Conservation (phyloP, 2,113 vertebrate genomes). For the Sakesphorus luctuosus region DNA sequence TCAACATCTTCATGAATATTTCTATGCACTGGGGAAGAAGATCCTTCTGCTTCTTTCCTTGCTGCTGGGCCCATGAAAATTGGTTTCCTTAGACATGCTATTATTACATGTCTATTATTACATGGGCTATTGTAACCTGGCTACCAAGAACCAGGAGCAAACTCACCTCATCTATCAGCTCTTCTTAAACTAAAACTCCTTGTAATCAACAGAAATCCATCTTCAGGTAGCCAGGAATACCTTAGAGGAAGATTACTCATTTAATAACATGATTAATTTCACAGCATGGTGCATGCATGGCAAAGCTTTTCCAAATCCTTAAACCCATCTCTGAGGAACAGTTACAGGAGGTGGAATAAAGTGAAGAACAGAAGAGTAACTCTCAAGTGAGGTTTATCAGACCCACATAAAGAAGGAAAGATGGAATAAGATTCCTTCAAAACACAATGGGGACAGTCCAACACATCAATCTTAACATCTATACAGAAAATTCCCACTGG, state of each 20-base stretch:
- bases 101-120: no score
- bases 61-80: background rate
- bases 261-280: background rate
- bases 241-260: background rate
- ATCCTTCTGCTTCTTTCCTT: background rate
- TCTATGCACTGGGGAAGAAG: background rate
- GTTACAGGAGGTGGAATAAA: background rate
- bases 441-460: background rate
- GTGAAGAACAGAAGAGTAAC: background rate
- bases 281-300: background rate
- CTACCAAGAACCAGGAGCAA: background rate
- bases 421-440: background rate
- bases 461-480: rapidly evolving
- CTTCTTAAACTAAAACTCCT: background rate
- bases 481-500: background rate
- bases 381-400: background rate
- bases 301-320: background rate
- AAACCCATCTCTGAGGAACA: background rate
- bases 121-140: background rate
- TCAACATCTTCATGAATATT: constrained; percentile 60
- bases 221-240: background rate
- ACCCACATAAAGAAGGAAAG: background rate
- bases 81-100: background rate
- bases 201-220: background rate
- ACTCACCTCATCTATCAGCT: background rate